Conservation (phyloP, 2,888 invertebrate genomes). For the Leptinotarsa haldemani region DNA sequence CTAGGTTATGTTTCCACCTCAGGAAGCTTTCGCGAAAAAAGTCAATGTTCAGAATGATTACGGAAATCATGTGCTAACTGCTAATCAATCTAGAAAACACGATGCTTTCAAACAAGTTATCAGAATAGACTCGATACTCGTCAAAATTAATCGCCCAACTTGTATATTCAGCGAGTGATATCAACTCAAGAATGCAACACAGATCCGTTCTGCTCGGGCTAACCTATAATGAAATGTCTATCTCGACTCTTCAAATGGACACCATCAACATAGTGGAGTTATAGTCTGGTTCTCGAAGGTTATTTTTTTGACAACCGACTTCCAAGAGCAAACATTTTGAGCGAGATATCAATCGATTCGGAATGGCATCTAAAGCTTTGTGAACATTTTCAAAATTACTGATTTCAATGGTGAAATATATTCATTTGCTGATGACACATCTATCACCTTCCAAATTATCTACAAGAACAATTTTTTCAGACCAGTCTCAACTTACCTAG, state of each 20-base stretch:
- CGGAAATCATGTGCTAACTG: background rate
- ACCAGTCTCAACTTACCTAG: no score
- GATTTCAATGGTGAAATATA: no score
- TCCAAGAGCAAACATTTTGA: no score
- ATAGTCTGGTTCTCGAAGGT: no score
- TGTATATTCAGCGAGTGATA: background rate
- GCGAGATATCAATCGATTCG: no score
- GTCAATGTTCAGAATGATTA: background rate
- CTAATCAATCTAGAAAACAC: background rate
- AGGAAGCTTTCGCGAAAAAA: background rate
- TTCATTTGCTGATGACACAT: no score
- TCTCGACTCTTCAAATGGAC: background rate
- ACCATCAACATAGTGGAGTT: background rate
- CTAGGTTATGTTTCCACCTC: background rate
- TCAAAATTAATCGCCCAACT: slow-evolving; percentile 1
- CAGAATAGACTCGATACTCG: background rate
- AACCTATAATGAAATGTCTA: slow-evolving; percentile 6
- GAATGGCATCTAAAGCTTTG: no score
- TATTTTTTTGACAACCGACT: no score
- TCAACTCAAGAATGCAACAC: background rate
- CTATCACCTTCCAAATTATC: no score
- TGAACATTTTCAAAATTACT: no score
- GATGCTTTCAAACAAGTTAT: background rate
- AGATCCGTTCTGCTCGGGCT: background rate
- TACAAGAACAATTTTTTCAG: no score